Base-by-base conservation (phyloP, 2,113 vertebrate species). In the Cyphomyrus plagiostoma region DNA sequence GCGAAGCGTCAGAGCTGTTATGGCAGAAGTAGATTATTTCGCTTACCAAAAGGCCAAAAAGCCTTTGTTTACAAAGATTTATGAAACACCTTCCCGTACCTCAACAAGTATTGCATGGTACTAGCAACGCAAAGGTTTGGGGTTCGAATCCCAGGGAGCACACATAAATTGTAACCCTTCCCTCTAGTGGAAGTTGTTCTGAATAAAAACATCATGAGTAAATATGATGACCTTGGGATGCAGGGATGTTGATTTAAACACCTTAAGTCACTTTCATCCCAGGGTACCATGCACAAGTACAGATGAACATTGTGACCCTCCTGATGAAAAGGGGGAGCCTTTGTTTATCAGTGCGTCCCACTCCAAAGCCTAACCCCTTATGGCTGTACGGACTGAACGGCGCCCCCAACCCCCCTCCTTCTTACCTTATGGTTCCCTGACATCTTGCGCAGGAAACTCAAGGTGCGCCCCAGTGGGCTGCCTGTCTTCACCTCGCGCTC, bases 371-470 rank as follows among this genome's bases (percentile, higher is more conserved):
- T 3, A 74, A 35, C 4, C 74, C 74, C 35, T 3, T 42, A 80
- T 17, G 74, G 35, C 35, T 11, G 4, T 42, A 35, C 5, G 13
- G 30, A 42, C 74, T 80, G 50, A 26, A 15, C 17, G 0, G 26
- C 0, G n/a, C 21, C 48, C 46, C 48, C 84, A n/a, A 9, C 13
- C 45, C 21, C 21, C 21, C 0, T n/a, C 9, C 21, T 23, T n/a
- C 89, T 11, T 93, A 96, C 97, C 97, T 96, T 97, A 62, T 91
- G 92, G 89, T 96, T 96, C 45, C 95, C 94, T 0, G 96, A 95
- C 96, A 97, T 97, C 94, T 94, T 96, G 90, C 86, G 93, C 90
- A 97, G 42, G 93, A 97, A 96, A 91, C 96, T 96, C 92, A 97
- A 83, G 46, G 96, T 96, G 77, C 96, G 92, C 53, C 94, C 94